phyloP scores from a whole-genome alignment of 2,888 invertebrate genomes.

The Thymelicus sylvestris region DNA sequence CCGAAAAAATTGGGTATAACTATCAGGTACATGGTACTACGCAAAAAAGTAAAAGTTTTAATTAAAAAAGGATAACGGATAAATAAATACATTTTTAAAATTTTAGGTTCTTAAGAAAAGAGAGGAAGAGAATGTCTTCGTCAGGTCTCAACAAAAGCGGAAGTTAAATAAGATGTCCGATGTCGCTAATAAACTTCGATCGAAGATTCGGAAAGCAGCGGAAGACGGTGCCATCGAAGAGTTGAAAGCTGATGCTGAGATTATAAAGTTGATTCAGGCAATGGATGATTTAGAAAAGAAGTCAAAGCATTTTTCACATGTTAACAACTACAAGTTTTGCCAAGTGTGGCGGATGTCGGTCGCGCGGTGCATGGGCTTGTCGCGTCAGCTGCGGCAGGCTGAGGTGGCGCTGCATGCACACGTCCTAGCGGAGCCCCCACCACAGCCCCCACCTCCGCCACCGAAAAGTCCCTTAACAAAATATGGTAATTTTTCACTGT shows the following conservation, averaged over 20 bases:
- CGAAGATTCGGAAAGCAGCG: constrained; percentile 87
- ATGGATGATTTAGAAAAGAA: constrained; percentile 90
- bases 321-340: constrained; percentile 86
- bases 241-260: constrained; percentile 87
- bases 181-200: constrained; percentile 86
- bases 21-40: constrained; percentile 84
- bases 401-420: constrained; percentile 77
- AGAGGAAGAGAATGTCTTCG: constrained; percentile 93
- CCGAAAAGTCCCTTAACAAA: constrained; percentile 65
- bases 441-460: constrained; percentile 65
- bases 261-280: constrained; percentile 86
- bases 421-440: constrained; percentile 70
- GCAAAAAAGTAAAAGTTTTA: no score
- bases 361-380: constrained; percentile 57
- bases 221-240: constrained; percentile 87
- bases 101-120: constrained; percentile 89
- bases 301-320: constrained; percentile 86
- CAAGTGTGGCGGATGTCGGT: constrained; percentile 78
- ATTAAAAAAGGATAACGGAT: constrained; percentile 1
- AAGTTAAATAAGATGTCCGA: constrained; percentile 91
- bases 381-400: constrained; percentile 60
- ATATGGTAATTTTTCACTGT: constrained; percentile 52
- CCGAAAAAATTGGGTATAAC: constrained; percentile 96
- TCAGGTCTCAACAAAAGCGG: constrained; percentile 91
- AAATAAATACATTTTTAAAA: constrained; percentile 11